Base-by-base conservation (phyloP, 2,888 invertebrate genomes). In the Ectemnius lituratus region DNA sequence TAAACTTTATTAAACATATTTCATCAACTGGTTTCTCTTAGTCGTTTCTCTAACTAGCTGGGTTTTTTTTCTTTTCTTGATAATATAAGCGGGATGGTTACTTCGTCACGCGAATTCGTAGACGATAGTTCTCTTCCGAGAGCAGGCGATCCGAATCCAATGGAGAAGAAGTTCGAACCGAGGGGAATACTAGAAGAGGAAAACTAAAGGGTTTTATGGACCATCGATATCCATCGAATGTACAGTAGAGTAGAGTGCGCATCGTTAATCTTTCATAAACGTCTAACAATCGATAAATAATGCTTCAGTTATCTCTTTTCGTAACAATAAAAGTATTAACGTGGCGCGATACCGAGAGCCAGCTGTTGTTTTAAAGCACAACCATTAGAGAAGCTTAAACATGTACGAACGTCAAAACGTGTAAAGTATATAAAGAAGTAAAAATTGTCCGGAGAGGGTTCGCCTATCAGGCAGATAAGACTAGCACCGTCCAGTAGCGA, bases 111-210 rank as follows among this genome's bases (percentile, higher is more conserved):
- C 60, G 67, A 18, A 72, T 70, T 62, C 65, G 60, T 63, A 58
- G 67, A 77, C 77, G 75, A 78, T 69, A 71, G 64, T 67, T 71
- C 70, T 68, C 57, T 59, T 64, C 61, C 61, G 47, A 52, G 16
- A 52, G 52, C 14, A 16, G 20, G 66, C 59, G 65, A 70, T 57
- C 28, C 23, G 61, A 67, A 47, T 18, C 37, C 8, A 37, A 11
- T 11, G 37, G 37, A 37, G 8, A 37, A 37, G 37, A 37, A 37
- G 37, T 37, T 37, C 8, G 58, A 62, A 52, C 11, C 11, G 23
- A 46, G n/a, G n/a, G 11, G 8, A 18, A 11, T n/a, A 18, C 11
- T 58, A 18, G 47, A 11, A 28, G 2, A 57, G 18, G 57, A 64
- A 67, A 67, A 62, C 14, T 52, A 52, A 52, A 52, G 52, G 16